Evolutionary conservation across 1,140 invertebrate species (phyloP).

Genomic region (Drosophila prosaltans): DNA sequence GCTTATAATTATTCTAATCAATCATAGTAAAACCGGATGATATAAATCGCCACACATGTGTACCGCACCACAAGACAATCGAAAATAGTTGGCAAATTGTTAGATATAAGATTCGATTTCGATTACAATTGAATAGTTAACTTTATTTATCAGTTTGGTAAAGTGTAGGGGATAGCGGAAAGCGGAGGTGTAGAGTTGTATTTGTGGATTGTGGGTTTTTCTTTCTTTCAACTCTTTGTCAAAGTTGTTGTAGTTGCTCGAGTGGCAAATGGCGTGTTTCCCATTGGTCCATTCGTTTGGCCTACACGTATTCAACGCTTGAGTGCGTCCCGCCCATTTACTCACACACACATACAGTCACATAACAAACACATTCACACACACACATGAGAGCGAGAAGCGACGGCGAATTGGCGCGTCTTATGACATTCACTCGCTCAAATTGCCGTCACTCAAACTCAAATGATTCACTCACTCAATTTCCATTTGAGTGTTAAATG

Average conservation of each 20-base stretch:
- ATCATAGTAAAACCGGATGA: slow-evolving; percentile 63
- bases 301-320: slow-evolving; percentile 4
- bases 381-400: not conserved
- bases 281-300: slow-evolving; percentile 4
- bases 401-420: slow-evolving; percentile 5
- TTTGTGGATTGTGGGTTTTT: slow-evolving; percentile 7
- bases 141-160: not conserved
- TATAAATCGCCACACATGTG: slow-evolving; percentile 14
- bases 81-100: slow-evolving; percentile 3
- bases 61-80: not conserved
- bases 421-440: not conserved
- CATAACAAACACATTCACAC: not conserved
- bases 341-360: not conserved
- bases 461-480: slow-evolving; percentile 37
- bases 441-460: not conserved
- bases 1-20: slow-evolving; percentile 79
- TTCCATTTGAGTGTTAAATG: slow-evolving; percentile 46
- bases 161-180: not conserved
- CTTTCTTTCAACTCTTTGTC: not conserved
- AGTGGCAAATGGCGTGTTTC: slow-evolving; percentile 3
- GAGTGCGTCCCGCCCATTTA: slow-evolving; percentile 11
- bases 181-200: no score
- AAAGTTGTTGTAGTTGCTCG: not conserved
- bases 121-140: not conserved
- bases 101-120: not conserved